A percentile compares a stretch with the other conserved stretches of the same genome.
phyloP scores from a whole-genome alignment of 2,888 invertebrate species.

The Leistus spinibarbis region DNA sequence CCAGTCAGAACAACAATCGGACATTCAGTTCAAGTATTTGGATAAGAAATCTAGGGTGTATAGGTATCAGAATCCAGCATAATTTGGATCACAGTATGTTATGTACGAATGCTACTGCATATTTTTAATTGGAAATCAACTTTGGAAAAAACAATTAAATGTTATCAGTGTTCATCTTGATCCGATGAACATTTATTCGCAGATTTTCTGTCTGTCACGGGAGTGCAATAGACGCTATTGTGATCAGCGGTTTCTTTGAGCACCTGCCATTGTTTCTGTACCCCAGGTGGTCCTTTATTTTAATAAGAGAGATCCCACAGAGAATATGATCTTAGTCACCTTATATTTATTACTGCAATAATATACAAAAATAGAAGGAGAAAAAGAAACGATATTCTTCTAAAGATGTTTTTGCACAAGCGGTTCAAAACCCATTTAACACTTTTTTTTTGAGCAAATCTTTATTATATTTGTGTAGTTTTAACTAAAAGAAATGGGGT shows the following conservation, averaged over 20 bases:
- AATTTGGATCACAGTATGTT: neutral
- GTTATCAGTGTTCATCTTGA: neutral
- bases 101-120: neutral
- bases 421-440: too few relatives aligned
- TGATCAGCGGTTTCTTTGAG: constrained; percentile 20
- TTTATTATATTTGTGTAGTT: too few relatives aligned
- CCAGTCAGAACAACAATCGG: neutral
- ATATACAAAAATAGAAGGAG: too few relatives aligned
- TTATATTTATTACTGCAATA: too few relatives aligned
- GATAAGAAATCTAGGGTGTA: too few relatives aligned
- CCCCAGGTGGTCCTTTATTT: constrained; percentile 22
- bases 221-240: constrained; percentile 20
- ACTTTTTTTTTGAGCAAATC: too few relatives aligned
- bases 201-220: neutral
- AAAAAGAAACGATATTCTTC: too few relatives aligned
- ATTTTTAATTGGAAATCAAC: neutral
- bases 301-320: neutral
- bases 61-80: neutral
- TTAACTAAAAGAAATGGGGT: too few relatives aligned
- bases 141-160: neutral
- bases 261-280: constrained; percentile 18
- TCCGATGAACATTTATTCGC: constrained; percentile 12
- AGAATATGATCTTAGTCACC: too few relatives aligned
- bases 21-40: too few relatives aligned
- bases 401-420: too few relatives aligned